Evolutionary conservation across 2,113 vertebrate genomes (phyloP), one percentile per base, ranked within the genome.

Genomic region (Platysteira castanea): DNA sequence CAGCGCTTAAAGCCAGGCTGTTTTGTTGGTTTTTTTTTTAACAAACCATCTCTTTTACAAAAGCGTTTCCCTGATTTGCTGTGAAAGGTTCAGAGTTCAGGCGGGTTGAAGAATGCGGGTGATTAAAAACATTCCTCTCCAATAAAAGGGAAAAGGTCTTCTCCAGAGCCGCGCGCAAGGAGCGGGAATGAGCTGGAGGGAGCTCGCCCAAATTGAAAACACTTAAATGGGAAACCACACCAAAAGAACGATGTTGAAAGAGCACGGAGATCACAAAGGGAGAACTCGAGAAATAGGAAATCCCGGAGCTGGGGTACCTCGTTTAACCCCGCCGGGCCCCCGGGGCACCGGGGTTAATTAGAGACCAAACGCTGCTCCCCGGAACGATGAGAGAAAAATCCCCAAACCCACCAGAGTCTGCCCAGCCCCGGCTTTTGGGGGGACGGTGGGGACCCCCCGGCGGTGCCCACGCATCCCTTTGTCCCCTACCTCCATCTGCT

Each of bases 191-290:
- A 97, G 90, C 94, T 37, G 67, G 61, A 90, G 95, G 95, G 96
- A 75, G 49, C 16, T 79, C 11, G 67, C 60, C 50, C 94, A 44
- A 91, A 93, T 94, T 90, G 90, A 95, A 93, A 93, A 60, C 94
- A 79, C 88, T 96, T 95, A 44, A 79, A 42, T 2, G 5, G 79
- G 82, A 95, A 96, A 96, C 95, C 95, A 82, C 92, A 95, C 69
- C 14, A 95, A 95, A 95, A 64, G 82, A 61, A 6, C 10, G 7
- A 3, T 21, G 87, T 33, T 79, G 90, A 89, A 95, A 89, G 42
- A 87, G 84, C 33, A 6, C 2, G 1, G 7, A 74, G 84, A 87
- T 91, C 87, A 67, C 74, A 89, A 87, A 93, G 81, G 47, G 59
- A 35, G 74, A 41, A 7, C 52, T 54, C 8, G 7, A 91, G 92